Conservation (phyloP, 2,113 vertebrate genomes). For the Acanthochromis polyacanthus region DNA sequence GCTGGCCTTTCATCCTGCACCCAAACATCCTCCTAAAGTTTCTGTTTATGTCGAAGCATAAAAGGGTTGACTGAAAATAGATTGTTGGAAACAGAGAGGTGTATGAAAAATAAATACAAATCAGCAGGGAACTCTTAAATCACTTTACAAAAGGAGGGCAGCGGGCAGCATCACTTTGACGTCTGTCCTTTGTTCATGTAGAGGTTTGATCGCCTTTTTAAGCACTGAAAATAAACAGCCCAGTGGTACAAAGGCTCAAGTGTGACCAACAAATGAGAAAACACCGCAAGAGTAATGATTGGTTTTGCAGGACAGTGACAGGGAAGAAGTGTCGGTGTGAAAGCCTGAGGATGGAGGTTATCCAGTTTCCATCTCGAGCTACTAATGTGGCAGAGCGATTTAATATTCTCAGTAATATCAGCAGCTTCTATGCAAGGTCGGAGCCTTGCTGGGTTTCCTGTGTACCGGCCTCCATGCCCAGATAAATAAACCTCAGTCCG, state of each 20-base stretch:
- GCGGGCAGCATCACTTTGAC: slow-evolving; percentile 2
- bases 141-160: not conserved
- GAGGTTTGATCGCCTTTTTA: slow-evolving; percentile 1
- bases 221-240: slow-evolving; percentile 17
- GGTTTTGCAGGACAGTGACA: slow-evolving; percentile 1
- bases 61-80: slow-evolving; percentile 57
- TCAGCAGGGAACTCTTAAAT: slow-evolving; percentile 24
- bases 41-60: slow-evolving; percentile 49
- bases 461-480: slow-evolving; percentile 76
- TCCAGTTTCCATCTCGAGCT: slow-evolving; percentile 79
- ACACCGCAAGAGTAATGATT: not conserved
- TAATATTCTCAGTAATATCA: slow-evolving; percentile 80
- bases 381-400: slow-evolving; percentile 73
- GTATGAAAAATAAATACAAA: slow-evolving; percentile 44
- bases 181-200: slow-evolving; percentile 20
- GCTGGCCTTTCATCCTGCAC: slow-evolving; percentile 57
- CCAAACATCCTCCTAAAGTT: slow-evolving; percentile 37
- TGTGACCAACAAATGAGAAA: slow-evolving; percentile 18
- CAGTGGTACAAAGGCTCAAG: not conserved
- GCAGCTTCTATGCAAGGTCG: slow-evolving; percentile 61
- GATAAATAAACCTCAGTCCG: slow-evolving; percentile 83
- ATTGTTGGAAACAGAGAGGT: slow-evolving; percentile 42
- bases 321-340: slow-evolving; percentile 42
- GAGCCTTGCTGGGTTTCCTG: slow-evolving; percentile 74
- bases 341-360: slow-evolving; percentile 53